Percentiles rank a stretch among this genome's conserved stretches.
These are phyloP conservation scores for Garra rufa DNA, from an alignment of 2,113 vertebrate species.

Conservation along the genomic window DNA sequence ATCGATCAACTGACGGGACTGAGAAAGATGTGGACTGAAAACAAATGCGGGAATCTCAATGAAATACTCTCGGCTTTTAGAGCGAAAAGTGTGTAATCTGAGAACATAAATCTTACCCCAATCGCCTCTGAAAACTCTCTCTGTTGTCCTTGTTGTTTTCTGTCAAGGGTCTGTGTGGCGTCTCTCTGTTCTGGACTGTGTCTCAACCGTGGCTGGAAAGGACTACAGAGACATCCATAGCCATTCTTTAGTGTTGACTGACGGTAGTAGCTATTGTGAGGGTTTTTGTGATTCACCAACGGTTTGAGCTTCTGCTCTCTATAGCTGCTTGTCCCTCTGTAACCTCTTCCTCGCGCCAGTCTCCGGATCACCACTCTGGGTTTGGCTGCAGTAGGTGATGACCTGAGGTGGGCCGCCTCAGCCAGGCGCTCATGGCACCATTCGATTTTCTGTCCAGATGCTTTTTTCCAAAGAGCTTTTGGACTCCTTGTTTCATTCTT, in stretches of 20 bases:
- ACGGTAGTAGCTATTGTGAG: neutral
- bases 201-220: neutral
- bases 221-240: conserved; percentile 12
- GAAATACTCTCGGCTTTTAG: neutral
- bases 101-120: conserved; percentile 39
- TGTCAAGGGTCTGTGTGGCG: neutral
- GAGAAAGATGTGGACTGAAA: neutral
- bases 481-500: conserved; percentile 25
- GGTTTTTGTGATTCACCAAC: neutral
- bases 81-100: neutral
- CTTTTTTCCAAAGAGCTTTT: conserved; percentile 25
- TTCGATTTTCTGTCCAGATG: conserved; percentile 23
- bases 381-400: conserved; percentile 4
- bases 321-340: neutral
- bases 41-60: neutral
- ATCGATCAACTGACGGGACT: neutral
- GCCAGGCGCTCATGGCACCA: neutral
- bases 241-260: neutral
- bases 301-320: conserved; percentile 10
- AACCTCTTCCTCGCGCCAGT: neutral
- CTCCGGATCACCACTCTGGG: conserved; percentile 27
- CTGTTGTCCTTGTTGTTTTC: neutral
- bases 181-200: neutral
- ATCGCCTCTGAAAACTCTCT: conserved; percentile 1
- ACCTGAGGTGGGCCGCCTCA: conserved; percentile 6